A percentile compares a stretch with the other conserved stretches of the same genome.
phyloP scores from a whole-genome alignment of 2,888 invertebrate genomes.

The Caenorhabditis sp. region DNA sequence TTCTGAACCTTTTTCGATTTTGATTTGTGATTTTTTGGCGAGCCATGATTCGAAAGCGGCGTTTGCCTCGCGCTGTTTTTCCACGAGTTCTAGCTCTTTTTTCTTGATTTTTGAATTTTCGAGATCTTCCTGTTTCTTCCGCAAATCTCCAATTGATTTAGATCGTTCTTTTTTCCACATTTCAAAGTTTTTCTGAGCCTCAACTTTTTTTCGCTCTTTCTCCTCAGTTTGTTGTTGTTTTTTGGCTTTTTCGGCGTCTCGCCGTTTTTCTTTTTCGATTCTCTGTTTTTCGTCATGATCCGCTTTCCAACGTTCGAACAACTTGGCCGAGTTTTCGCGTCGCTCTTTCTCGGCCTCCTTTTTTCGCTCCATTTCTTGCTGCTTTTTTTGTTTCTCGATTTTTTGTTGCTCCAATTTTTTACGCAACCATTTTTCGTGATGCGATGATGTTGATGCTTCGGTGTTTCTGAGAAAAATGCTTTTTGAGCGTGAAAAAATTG shows the following conservation, averaged over 20 bases:
- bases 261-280: background rate
- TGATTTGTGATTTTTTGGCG: slow-evolving; percentile 3
- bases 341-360: slow-evolving; percentile 31
- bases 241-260: background rate
- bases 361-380: slow-evolving; percentile 19
- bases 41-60: slow-evolving; percentile 40
- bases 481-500: background rate
- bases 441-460: slow-evolving; percentile 6
- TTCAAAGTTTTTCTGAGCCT: slow-evolving; percentile 32
- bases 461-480: slow-evolving; percentile 10
- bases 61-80: slow-evolving; percentile 35
- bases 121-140: slow-evolving; percentile 16
- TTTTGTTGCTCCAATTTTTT: slow-evolving; percentile 29
- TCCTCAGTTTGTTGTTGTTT: slow-evolving; percentile 26
- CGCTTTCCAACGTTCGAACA: slow-evolving; percentile 41
- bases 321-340: slow-evolving; percentile 27
- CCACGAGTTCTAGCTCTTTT: slow-evolving; percentile 8
- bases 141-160: slow-evolving; percentile 19
- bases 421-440: slow-evolving; percentile 38
- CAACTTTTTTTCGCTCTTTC: slow-evolving; percentile 52
- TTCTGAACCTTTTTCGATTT: background rate
- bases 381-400: slow-evolving; percentile 15
- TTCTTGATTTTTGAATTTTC: slow-evolving; percentile 14
- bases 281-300: slow-evolving; percentile 27
- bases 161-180: slow-evolving; percentile 40